Evolutionary conservation across 2,888 invertebrate species (phyloP).

Genomic region (Sepioteuthis lessoniana): DNA sequence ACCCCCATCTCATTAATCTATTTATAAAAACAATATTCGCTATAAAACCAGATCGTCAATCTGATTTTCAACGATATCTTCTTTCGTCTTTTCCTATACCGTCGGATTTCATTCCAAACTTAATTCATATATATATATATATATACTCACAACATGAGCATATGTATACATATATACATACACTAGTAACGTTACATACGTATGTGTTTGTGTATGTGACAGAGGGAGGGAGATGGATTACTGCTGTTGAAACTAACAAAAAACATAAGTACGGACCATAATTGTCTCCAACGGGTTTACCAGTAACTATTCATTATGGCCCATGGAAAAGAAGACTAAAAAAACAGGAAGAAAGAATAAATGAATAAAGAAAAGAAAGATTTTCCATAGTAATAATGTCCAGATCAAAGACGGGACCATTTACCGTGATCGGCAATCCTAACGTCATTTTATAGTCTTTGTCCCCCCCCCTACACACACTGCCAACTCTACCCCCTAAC

Average conservation of each 20-base stretch:
- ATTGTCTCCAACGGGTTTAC: background rate
- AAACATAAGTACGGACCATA: background rate
- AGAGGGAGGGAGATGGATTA: background rate
- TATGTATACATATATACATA: too few relatives aligned
- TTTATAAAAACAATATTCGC: too few relatives aligned
- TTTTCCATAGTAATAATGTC: background rate
- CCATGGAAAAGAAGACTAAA: background rate
- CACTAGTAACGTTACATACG: too few relatives aligned
- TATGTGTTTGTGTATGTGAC: background rate
- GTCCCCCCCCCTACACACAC: background rate
- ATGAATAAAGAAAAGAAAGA: background rate
- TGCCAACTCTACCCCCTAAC: background rate
- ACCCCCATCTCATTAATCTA: too few relatives aligned
- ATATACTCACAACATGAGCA: too few relatives aligned
- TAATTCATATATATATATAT: too few relatives aligned
- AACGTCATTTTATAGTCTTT: background rate
- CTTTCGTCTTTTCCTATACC: too few relatives aligned
- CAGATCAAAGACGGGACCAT: background rate
- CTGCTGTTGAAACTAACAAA: background rate
- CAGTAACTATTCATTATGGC: background rate
- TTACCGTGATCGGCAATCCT: background rate
- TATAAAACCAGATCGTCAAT: too few relatives aligned
- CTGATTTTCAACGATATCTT: too few relatives aligned
- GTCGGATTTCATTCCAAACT: too few relatives aligned
- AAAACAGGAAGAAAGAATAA: background rate